Base-by-base conservation (phyloP, 2,797 vertebrate genomes). In the Gadopsis marmoratus region DNA sequence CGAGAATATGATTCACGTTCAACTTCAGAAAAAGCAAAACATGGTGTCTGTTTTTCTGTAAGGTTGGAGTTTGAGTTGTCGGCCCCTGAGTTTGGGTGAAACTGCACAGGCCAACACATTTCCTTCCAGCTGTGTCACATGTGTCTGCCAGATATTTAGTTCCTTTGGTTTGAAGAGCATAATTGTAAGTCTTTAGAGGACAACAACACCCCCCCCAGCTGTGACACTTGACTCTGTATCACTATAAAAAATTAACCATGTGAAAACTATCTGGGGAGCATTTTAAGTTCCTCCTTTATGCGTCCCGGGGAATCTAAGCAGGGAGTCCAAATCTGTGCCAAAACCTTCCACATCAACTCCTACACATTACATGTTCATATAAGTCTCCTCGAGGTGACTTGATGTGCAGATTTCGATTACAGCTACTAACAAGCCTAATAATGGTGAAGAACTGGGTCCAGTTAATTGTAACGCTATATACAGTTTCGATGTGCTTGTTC, bases 261-360 rank as follows among this genome's bases (percentile, higher is more conserved):
- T 41, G 53, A 33, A 43, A 29, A 70, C 41, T 55, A 75, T 60
- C 73, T 71, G 71, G 53, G 63, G 45, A 69, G 78, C 61, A 43
- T 70, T 73, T 86, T 33, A 58, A 73, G 58, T 64, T 72, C 41
- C 67, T 62, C 53, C 59, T 75, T 76, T 65, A 26, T 65, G 78
- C 39, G 51, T 76, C 55, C 39, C 35, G 19, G 14, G 47, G 29
- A 78, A 60, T 61, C 35, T 0, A 3, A 26, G 26, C 26, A 26
- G 26, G 26, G 26, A 26, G 26, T 26, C 26, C 26, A 26, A 26
- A 26, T 26, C 26, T 26, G 26, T 26, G 26, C 26, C 26, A 26
- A 26, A 26, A 26, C 26, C 26, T 26, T 26, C 26, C 26, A 26
- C 26, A 26, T 26, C 26, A 26, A 26, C 26, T 26, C 26, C 26